Evolutionary conservation across 1,140 invertebrate genomes (phyloP), one percentile per base, ranked within the genome.

Genomic region (Drosophila yakuba): DNA sequence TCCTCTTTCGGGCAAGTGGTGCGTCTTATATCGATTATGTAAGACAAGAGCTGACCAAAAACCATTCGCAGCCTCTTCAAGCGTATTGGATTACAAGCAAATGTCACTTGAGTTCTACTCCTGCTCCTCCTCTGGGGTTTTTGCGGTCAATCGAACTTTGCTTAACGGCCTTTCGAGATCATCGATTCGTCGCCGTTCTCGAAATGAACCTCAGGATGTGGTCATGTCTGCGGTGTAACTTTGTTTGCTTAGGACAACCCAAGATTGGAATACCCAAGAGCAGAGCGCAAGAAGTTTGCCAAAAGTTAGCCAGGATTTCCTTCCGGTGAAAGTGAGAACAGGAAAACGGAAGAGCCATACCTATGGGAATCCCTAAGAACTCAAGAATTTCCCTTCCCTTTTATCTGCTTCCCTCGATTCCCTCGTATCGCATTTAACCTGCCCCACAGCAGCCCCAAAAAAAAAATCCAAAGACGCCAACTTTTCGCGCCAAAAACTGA

Each of bases 401-500:
- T 44, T 32, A 32, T 32, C 11, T 14, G 11, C 12, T 23, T 41
- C 10, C 25, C 14, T 6, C 15, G 35, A 62, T 47, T 73, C 56
- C 36, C 23, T 41, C 32, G 28, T 35, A 51, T 58, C 45, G 28
- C 20, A 32, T 43, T 20, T 64, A 66, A 68, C 59, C 58, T 89
- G 79, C 79, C 78, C 73, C 81, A 77, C 58, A 71, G 72, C 62
- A 66, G 47, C 44, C 63, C 73, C 71, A 63, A 62, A 79, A 75
- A 17, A 17, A 76, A 60, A 32, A 32, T 32, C 59, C 75, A 74
- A 58, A 41, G 84, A 88, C 84, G 84, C 84, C 84, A 89, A 88
- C 62, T 84, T 71, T 88, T 89, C 84, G 84, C 84, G 84, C 84
- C 84, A 88, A 88, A 74, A 88, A 84, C 74, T 89, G 84, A 77